Conservation (phyloP, 2,888 invertebrate genomes). For the Aspidiotus rigidus region DNA sequence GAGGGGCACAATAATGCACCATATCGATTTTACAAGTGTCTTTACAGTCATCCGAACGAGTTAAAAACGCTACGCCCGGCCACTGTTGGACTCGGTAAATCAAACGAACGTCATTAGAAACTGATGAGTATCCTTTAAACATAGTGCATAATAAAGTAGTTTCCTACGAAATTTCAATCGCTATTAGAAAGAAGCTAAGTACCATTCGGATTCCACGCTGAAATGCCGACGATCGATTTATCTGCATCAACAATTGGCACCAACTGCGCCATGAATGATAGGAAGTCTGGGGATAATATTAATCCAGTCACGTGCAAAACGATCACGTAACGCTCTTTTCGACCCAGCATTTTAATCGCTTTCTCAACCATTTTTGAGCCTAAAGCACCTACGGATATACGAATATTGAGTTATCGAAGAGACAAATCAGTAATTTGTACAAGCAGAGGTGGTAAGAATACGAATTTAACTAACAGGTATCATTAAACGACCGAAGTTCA, state of each 20-base stretch:
- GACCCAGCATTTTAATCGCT: conserved; percentile 28
- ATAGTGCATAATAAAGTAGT: not conserved
- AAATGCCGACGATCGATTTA: conserved; percentile 42
- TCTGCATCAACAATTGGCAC: conserved; percentile 43
- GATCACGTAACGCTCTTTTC: conserved; percentile 43
- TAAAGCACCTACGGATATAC: not conserved
- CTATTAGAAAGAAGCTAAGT: not conserved
- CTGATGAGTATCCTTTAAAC: conserved; percentile 37
- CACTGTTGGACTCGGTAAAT: conserved; percentile 39
- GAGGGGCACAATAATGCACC: conserved; percentile 7
- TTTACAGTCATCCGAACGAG: conserved; percentile 29
- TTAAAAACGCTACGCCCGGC: conserved; percentile 39
- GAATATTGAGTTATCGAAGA: not conserved
- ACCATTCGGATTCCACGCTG: conserved; percentile 44
- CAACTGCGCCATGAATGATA: conserved; percentile 45
- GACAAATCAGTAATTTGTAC: not conserved
- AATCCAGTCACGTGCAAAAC: conserved; percentile 46
- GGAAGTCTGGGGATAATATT: conserved; percentile 46
- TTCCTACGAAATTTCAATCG: not conserved
- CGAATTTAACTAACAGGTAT: not conserved
- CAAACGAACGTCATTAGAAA: conserved; percentile 37
- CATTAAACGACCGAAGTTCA: not conserved
- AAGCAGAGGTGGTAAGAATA: not conserved
- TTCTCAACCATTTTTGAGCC: conserved; percentile 12
- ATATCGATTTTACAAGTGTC: conserved; percentile 14